Conservation (phyloP, 1,140 invertebrate species). For the Lasioglossum baleicum region DNA sequence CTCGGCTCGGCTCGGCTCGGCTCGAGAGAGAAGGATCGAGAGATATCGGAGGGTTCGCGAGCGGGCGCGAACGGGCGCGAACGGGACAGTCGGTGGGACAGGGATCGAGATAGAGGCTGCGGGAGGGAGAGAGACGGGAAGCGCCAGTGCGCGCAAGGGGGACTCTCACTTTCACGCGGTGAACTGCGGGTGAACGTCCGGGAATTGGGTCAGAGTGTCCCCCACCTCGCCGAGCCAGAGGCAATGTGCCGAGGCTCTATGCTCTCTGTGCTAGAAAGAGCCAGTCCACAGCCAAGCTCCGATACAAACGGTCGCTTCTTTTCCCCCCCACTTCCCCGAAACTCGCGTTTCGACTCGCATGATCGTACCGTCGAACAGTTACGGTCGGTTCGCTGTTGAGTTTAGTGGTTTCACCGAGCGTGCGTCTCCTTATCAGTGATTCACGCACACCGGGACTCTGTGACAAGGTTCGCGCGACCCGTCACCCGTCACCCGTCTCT, state of each 20-base stretch:
- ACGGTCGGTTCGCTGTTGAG: conserved; percentile 32
- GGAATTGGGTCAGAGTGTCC: conserved; percentile 80
- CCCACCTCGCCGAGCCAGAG: conserved; percentile 76
- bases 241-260: conserved; percentile 77
- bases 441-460: no score
- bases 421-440: conserved; percentile 4
- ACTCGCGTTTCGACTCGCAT: conserved; percentile 49
- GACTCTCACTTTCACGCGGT: conserved; percentile 81
- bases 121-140: conserved; percentile 48
- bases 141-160: conserved; percentile 68
- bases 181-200: conserved; percentile 80
- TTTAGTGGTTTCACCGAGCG: conserved; percentile 37
- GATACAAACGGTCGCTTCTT: conserved; percentile 75
- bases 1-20: background rate
- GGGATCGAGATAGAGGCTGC: conserved; percentile 16
- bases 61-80: conserved; percentile 31
- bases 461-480: background rate
- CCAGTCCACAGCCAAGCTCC: conserved; percentile 77
- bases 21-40: conserved; percentile 43
- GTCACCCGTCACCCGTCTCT: no score
- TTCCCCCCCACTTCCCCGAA: conserved; percentile 38
- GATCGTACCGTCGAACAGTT: conserved; percentile 22
- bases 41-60: conserved; percentile 45
- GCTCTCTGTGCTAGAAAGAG: conserved; percentile 76
- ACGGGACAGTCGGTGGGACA: conserved; percentile 24